Base-by-base conservation (phyloP, 2,888 invertebrate genomes). In the Hyposoter dolosus region DNA sequence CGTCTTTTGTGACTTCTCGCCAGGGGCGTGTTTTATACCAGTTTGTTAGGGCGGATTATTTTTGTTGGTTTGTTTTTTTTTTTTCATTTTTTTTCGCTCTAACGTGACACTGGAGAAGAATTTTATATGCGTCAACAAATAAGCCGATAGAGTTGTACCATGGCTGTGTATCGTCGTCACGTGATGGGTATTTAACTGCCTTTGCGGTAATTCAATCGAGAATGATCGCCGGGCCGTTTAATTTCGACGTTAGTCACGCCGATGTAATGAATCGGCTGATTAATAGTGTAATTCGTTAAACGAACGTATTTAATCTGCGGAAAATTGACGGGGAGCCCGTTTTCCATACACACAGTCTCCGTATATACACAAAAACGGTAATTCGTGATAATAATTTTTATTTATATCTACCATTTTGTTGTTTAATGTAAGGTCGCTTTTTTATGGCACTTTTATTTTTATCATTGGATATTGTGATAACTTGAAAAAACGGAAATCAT, bases 41-140 rank as follows among this genome's bases (percentile, higher is more conserved):
- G 88, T 90, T 90, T 88, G 87, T 88, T 89, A 87, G 88, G 85
- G 84, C 88, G 87, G 87, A 88, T 89, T 90, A 90, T 88, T 89
- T 71, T n/a, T n/a, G n/a, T n/a, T n/a, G n/a, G n/a, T n/a, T 71
- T 71, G 32, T 63, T 10, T 45, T 74, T 35, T 47, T 28, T 28
- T 40, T 35, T 35, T 35, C 35, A 35, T 56, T 56, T 75, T 68
- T 75, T 75, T 75, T 68, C 28, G 10, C 28, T 63, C 84, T 88
- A 84, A 88, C 77, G 87, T 84, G 85, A 19, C 35, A 87, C 17
- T 65, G 60, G 65, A 72, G 82, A 74, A 65, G 56, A 43, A 85
- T 81, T 85, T 78, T 82, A 84, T 84, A 78, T 84, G 79, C 69
- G 71, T 75, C 85, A 60, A 68, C 82, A 80, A 81, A 82, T 82